phyloP scores from a whole-genome alignment of 2,113 vertebrate genomes.

The Marcusenius ussheri region DNA sequence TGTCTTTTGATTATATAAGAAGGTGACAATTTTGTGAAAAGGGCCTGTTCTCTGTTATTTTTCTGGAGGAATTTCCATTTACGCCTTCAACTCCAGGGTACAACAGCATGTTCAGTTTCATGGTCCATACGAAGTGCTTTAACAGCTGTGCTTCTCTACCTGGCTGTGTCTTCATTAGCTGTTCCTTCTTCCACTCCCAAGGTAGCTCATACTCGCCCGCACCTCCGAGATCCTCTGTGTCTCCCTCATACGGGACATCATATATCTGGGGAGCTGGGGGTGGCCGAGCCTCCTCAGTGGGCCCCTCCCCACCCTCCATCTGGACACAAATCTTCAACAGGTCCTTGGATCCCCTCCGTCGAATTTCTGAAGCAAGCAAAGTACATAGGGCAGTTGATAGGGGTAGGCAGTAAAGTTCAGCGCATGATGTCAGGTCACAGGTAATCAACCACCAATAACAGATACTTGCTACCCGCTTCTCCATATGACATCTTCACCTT shows the following conservation, averaged over 20 bases:
- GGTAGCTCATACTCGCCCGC: conserved; percentile 64
- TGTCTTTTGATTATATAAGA: background rate
- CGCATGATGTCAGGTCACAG: background rate
- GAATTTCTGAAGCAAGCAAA: conserved; percentile 65
- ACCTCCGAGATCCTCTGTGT: conserved; percentile 49
- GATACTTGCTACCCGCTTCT: background rate
- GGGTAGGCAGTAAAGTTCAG: background rate
- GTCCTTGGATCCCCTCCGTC: conserved; percentile 84
- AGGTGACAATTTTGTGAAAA: background rate
- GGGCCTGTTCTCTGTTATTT: background rate
- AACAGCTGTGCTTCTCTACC: conserved; percentile 44
- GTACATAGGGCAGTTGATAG: background rate
- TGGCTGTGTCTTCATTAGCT: conserved; percentile 64
- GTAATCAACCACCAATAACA: background rate
- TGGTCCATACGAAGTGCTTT: background rate
- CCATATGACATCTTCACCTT: background rate
- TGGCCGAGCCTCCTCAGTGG: conserved; percentile 37
- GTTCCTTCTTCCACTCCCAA: conserved; percentile 71
- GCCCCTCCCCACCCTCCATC: conserved; percentile 61
- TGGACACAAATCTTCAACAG: conserved; percentile 81
- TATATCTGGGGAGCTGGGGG: conserved; percentile 58
- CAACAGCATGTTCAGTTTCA: background rate
- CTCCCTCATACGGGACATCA: conserved; percentile 62
- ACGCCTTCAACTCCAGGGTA: background rate
- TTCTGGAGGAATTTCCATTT: background rate